Percentiles rank a stretch among this genome's conserved stretches.
Conservation (phyloP, 2,797 vertebrate genomes). For the Emydoidea blandingii region DNA sequence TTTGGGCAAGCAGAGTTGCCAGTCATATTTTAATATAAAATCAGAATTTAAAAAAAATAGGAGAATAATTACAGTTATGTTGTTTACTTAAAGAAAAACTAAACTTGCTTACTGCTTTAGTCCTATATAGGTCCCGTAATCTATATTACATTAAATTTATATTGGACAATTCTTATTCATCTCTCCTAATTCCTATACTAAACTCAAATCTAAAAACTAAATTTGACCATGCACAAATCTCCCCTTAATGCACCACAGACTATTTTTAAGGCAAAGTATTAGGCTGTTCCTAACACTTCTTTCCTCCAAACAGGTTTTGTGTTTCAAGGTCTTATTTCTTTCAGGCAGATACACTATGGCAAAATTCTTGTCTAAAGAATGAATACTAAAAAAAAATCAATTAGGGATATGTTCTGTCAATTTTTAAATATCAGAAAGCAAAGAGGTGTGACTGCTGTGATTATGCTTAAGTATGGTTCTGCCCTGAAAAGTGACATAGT, state of each 20-base stretch:
- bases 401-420: neutral
- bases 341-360: slow-evolving; percentile 3
- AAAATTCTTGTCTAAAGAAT: slow-evolving; percentile 51
- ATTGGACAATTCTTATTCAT: neutral
- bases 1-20: slow-evolving; percentile 9
- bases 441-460: slow-evolving; percentile 9
- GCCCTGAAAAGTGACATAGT: neutral
- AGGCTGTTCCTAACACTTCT: slow-evolving; percentile 65
- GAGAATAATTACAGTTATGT: slow-evolving; percentile 1
- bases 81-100: slow-evolving; percentile 44
- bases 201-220: neutral
- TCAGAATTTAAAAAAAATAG: slow-evolving; percentile 12
- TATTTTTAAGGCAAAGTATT: slow-evolving; percentile 43
- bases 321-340: slow-evolving; percentile 67
- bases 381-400: slow-evolving; percentile 40
- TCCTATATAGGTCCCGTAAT: slow-evolving; percentile 48
- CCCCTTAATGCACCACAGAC: neutral
- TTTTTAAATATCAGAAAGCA: slow-evolving; percentile 42
- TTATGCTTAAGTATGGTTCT: neutral
- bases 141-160: slow-evolving; percentile 33
- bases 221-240: neutral
- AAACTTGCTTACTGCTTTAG: slow-evolving; percentile 35
- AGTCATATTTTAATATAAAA: neutral
- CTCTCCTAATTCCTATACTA: neutral
- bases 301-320: slow-evolving; percentile 57